phyloP scores from a whole-genome alignment of 2,888 invertebrate genomes.

The Eupithecia exiguata region DNA sequence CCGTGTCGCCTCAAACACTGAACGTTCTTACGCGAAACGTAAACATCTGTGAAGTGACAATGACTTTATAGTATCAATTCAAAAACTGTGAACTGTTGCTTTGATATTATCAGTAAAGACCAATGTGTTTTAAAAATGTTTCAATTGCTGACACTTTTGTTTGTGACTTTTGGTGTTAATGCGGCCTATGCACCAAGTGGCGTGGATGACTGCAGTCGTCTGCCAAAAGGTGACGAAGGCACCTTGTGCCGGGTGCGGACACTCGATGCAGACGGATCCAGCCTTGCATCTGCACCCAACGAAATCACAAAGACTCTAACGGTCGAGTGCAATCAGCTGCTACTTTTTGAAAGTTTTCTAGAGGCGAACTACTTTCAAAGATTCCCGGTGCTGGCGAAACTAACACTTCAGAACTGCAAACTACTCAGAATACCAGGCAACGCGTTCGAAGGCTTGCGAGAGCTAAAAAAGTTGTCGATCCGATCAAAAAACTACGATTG shows the following conservation, averaged over 20 bases:
- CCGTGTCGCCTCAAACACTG: constrained; percentile 64
- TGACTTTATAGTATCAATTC: constrained; percentile 56
- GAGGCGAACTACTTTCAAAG: constrained; percentile 89
- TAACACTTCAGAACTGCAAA: constrained; percentile 91
- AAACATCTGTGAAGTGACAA: constrained; percentile 76
- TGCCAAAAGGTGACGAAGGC: constrained; percentile 77
- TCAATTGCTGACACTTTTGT: constrained; percentile 79
- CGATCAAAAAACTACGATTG: constrained; percentile 92
- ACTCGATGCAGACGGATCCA: constrained; percentile 87
- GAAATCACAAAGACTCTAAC: constrained; percentile 89
- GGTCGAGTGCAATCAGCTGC: constrained; percentile 90
- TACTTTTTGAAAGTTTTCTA: constrained; percentile 91
- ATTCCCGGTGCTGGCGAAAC: constrained; percentile 89
- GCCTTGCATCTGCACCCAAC: constrained; percentile 83
- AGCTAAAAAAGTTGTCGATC: constrained; percentile 90
- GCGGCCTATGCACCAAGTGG: constrained; percentile 74
- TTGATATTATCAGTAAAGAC: constrained; percentile 59
- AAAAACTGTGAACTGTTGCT: constrained; percentile 60
- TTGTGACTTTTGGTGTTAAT: constrained; percentile 80
- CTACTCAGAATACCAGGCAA: constrained; percentile 89
- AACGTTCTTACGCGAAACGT: constrained; percentile 71
- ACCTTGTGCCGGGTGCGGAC: constrained; percentile 88
- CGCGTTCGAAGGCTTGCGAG: constrained; percentile 91
- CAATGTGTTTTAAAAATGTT: constrained; percentile 81
- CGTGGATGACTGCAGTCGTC: constrained; percentile 72